Conservation (phyloP, 2,888 invertebrate species). For the Mamestra brassicae region DNA sequence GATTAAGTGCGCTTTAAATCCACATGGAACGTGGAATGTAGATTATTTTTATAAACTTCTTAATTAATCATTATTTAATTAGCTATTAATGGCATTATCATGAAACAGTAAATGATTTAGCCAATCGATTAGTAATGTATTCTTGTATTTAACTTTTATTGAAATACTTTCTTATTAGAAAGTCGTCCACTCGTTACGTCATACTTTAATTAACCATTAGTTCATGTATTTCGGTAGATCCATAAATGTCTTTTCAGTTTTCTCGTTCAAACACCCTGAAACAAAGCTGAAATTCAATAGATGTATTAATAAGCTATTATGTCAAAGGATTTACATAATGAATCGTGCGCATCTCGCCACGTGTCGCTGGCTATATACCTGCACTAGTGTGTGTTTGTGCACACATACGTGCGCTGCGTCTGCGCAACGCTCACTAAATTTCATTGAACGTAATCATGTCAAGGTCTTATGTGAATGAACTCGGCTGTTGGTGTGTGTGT, state of each 20-base stretch:
- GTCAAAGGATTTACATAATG: slow-evolving; percentile 74
- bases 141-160: no score
- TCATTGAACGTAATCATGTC: slow-evolving; percentile 78
- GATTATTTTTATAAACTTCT: not conserved
- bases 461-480: slow-evolving; percentile 85
- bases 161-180: no score
- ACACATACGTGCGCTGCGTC: slow-evolving; percentile 24
- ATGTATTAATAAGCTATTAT: slow-evolving; percentile 64
- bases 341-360: slow-evolving; percentile 65
- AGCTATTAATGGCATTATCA: not conserved
- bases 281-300: slow-evolving; percentile 29
- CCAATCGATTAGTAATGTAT: no score
- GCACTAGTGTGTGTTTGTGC: slow-evolving; percentile 28
- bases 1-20: not conserved
- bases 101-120: no score
- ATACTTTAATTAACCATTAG: no score
- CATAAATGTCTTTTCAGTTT: not conserved
- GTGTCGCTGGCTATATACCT: slow-evolving; percentile 55
- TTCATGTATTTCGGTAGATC: no score
- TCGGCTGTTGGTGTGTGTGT: slow-evolving; percentile 63
- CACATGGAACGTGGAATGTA: no score
- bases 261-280: not conserved
- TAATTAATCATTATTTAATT: not conserved
- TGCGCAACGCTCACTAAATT: slow-evolving; percentile 73
- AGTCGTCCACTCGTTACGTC: no score